Conservation (phyloP, 2,113 vertebrate species). For the Callopanchax toddi region DNA sequence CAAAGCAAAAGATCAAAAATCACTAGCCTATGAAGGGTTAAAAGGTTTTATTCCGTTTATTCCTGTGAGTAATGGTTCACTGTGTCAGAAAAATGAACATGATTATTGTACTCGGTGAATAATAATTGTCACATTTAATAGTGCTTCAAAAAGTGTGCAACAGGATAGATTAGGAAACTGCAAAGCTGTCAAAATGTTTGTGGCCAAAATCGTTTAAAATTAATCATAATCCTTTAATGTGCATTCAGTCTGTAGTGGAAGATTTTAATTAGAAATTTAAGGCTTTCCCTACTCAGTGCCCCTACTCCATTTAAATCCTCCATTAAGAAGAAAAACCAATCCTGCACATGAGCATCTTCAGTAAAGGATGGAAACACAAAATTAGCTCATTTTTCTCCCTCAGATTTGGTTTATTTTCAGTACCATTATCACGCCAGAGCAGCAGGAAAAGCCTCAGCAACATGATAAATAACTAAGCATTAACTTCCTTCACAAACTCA, state of each 20-base stretch:
- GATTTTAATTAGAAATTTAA: slow-evolving; percentile 13
- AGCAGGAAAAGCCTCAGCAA: slow-evolving; percentile 49
- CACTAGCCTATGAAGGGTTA: too few species aligned
- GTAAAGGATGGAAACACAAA: background rate
- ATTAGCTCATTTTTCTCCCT: background rate
- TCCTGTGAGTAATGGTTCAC: too few species aligned
- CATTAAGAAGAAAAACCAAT: too few species aligned
- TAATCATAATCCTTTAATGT: slow-evolving; percentile 15
- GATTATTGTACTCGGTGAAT: too few species aligned
- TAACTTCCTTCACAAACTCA: slow-evolving; percentile 44
- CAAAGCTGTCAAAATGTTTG: background rate
- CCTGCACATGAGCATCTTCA: too few species aligned
- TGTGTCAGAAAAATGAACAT: too few species aligned
- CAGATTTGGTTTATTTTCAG: slow-evolving; percentile 46
- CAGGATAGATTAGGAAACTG: too few species aligned
- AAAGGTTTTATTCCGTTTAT: too few species aligned
- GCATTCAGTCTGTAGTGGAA: background rate
- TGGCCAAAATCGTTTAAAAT: background rate
- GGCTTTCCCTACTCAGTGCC: background rate
- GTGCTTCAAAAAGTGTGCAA: too few species aligned
- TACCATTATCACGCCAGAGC: slow-evolving; percentile 41
- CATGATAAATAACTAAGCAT: slow-evolving; percentile 28
- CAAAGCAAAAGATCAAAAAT: too few species aligned
- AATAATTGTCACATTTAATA: too few species aligned
- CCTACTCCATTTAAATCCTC: background rate